phyloP scores from a whole-genome alignment of 2,888 invertebrate genomes.

The Celastrina argiolus region DNA sequence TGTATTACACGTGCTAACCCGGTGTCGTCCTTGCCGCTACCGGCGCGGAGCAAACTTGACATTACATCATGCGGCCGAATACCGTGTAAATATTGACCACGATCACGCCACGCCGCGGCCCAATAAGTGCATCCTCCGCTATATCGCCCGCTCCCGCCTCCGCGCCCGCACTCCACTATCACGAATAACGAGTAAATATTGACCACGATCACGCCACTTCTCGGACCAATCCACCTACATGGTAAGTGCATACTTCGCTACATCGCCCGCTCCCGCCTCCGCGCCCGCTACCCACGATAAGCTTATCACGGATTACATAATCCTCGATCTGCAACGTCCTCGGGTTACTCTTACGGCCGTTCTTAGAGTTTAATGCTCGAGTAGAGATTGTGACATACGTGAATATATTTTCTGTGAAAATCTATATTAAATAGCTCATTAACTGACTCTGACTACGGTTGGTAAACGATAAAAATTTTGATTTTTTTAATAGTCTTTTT shows the following conservation, averaged over 20 bases:
- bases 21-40: slow-evolving; percentile 47
- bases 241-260: no score
- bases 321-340: background rate
- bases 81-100: slow-evolving; percentile 71
- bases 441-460: no score
- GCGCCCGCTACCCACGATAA: background rate
- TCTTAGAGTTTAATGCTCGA: no score
- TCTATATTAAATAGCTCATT: no score
- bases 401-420: no score
- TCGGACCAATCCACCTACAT: no score
- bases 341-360: background rate
- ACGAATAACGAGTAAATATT: slow-evolving; percentile 71
- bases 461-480: no score
- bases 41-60: slow-evolving; percentile 46
- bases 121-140: slow-evolving; percentile 49
- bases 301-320: background rate
- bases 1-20: slow-evolving; percentile 21
- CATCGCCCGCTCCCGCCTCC: slow-evolving; percentile 34
- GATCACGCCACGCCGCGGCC: slow-evolving; percentile 58
- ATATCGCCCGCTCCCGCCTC: slow-evolving; percentile 34
- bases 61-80: slow-evolving; percentile 64
- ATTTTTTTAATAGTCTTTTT: no score
- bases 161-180: no score
- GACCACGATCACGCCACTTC: slow-evolving; percentile 62
- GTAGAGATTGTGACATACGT: no score